Conservation (phyloP, 2,888 invertebrate genomes). For the Tinea trinotella region DNA sequence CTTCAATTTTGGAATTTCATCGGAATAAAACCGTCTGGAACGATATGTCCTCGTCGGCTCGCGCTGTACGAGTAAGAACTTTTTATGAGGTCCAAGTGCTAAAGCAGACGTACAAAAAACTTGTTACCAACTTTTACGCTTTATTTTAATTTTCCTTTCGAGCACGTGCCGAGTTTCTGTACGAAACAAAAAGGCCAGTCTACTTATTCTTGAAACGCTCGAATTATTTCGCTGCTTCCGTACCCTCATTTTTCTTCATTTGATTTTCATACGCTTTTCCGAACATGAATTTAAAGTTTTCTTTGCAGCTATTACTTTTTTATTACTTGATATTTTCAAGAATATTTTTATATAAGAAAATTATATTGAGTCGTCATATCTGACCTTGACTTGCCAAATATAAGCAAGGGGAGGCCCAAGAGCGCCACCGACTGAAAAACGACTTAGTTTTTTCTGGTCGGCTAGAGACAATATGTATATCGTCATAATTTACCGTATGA, state of each 20-base stretch:
- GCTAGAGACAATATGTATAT: too few relatives aligned
- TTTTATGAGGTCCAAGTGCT: conserved; percentile 47
- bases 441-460: too few relatives aligned
- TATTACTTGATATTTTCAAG: too few relatives aligned
- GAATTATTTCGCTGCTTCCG: not conserved
- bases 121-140: conserved; percentile 53
- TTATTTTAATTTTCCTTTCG: conserved; percentile 62
- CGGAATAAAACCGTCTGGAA: conserved; percentile 48
- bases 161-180: conserved; percentile 39
- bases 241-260: not conserved
- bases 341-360: too few relatives aligned
- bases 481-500: too few relatives aligned
- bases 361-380: too few relatives aligned
- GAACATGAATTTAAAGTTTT: not conserved
- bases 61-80: conserved; percentile 44
- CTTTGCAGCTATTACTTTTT: not conserved
- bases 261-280: conserved; percentile 1
- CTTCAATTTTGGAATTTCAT: conserved; percentile 23
- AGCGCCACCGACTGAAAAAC: too few relatives aligned
- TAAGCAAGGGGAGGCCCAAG: too few relatives aligned
- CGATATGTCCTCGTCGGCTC: conserved; percentile 34
- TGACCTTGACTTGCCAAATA: too few relatives aligned
- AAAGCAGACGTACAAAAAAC: conserved; percentile 51
- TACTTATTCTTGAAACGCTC: not conserved
- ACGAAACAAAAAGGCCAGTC: conserved; percentile 34